These are phyloP conservation scores for Linyphia triangularis DNA, from an alignment of 2,888 invertebrate genomes.

Conservation along the genomic window DNA sequence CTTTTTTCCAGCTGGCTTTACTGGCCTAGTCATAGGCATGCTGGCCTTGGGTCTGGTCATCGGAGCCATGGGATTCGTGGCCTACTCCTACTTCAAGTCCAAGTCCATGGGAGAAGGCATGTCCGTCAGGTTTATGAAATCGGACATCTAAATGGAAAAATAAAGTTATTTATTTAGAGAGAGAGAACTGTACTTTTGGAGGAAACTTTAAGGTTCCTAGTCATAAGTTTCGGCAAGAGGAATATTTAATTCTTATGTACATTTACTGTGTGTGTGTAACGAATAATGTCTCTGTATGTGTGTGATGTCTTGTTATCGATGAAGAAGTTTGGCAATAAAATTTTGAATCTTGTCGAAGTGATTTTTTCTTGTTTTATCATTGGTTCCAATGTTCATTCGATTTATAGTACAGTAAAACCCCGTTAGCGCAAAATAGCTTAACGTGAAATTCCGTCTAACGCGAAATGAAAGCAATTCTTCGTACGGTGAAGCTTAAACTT, in stretches of 20 bases:
- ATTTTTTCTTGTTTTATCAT: neutral
- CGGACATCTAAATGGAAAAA: conserved; percentile 5
- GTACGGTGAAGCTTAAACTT: too few species aligned
- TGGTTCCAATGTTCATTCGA: too few species aligned
- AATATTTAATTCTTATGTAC: neutral
- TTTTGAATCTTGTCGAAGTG: neutral
- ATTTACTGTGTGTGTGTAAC: neutral
- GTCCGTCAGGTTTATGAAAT: conserved; percentile 68
- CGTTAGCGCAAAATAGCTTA: too few species aligned
- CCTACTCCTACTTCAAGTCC: conserved; percentile 55
- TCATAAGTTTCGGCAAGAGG: neutral
- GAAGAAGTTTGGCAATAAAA: neutral
- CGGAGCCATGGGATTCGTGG: conserved; percentile 61
- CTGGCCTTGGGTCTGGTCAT: conserved; percentile 59
- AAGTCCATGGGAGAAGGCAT: conserved; percentile 34
- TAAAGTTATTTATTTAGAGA: neutral
- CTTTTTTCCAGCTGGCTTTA: conserved; percentile 47
- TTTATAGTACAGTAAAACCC: too few species aligned
- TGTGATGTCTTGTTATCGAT: neutral
- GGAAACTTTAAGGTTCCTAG: neutral
- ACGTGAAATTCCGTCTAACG: too few species aligned
- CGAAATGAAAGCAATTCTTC: too few species aligned
- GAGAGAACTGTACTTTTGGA: neutral
- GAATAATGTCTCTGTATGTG: neutral
- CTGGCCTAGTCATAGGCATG: conserved; percentile 69